These are phyloP conservation scores for Meliscaeva auricollis DNA, from an alignment of 2,888 invertebrate species.

Conservation along the genomic window DNA sequence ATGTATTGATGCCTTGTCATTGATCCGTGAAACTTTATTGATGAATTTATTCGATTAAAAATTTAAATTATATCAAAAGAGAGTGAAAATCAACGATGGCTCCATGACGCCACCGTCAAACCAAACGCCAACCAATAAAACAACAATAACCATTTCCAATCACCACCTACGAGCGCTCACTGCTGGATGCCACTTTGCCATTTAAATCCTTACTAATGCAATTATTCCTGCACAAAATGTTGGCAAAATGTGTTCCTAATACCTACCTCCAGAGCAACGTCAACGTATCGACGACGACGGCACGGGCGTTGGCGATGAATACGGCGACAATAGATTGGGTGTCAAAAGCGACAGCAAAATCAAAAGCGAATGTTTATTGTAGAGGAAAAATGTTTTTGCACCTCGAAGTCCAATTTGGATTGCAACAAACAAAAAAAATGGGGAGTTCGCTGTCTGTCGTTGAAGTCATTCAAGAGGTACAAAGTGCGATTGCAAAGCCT, in stretches of 20 bases:
- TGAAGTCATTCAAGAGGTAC: conserved; percentile 19
- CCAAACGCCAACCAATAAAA: neutral
- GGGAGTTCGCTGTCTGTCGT: neutral
- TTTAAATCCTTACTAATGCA: conserved; percentile 47
- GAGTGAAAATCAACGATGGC: neutral
- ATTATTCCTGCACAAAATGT: conserved; percentile 53
- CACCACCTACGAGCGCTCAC: neutral
- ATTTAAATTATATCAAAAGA: neutral
- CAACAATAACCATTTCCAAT: neutral
- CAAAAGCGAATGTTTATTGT: conserved; percentile 52
- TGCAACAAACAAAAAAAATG: conserved; percentile 19
- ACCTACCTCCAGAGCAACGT: neutral
- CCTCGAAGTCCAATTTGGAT: conserved; percentile 46
- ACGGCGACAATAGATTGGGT: conserved; percentile 33
- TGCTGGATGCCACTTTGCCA: conserved; percentile 26
- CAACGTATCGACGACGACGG: neutral
- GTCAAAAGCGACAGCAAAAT: conserved; percentile 35
- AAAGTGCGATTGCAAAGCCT: conserved; percentile 37
- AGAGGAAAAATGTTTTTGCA: conserved; percentile 45
- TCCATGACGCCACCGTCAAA: no score
- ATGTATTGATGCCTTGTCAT: neutral
- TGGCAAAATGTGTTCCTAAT: conserved; percentile 27
- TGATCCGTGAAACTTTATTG: neutral
- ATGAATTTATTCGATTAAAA: neutral
- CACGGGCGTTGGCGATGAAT: neutral